These are phyloP conservation scores for Odontophorus gujanensis DNA, from an alignment of 2,113 vertebrate species.

Conservation along the genomic window DNA sequence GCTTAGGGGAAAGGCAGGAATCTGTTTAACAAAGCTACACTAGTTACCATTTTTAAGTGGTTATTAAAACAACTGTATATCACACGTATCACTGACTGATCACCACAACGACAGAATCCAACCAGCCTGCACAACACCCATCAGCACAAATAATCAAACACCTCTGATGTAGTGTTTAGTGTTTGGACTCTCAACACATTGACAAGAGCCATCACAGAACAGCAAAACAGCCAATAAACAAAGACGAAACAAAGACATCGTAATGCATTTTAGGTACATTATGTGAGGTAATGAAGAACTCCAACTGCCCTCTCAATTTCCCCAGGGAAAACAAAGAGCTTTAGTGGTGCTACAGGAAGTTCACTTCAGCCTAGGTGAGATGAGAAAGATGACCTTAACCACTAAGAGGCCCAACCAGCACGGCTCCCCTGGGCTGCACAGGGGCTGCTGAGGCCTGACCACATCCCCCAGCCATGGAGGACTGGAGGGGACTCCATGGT, in stretches of 20 bases:
- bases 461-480: accelerated
- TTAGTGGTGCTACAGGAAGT: background rate
- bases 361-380: background rate
- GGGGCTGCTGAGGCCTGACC: background rate
- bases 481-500: background rate
- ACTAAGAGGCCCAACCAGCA: accelerated
- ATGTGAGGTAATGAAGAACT: background rate
- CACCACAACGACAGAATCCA: background rate
- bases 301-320: background rate
- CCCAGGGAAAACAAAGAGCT: background rate
- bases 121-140: background rate
- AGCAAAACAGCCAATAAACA: background rate
- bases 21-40: background rate
- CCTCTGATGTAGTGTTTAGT: background rate
- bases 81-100: background rate
- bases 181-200: background rate
- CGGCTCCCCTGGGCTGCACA: too few species aligned
- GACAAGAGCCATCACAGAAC: background rate
- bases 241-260: accelerated
- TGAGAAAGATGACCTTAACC: background rate
- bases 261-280: background rate
- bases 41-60: accelerated
- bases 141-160: background rate
- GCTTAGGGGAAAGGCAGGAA: background rate
- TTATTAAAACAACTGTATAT: background rate